Evolutionary conservation across 2,797 vertebrate species (phyloP), one percentile per base, ranked within the genome.

Genomic region (Aulostomus chinensis): DNA sequence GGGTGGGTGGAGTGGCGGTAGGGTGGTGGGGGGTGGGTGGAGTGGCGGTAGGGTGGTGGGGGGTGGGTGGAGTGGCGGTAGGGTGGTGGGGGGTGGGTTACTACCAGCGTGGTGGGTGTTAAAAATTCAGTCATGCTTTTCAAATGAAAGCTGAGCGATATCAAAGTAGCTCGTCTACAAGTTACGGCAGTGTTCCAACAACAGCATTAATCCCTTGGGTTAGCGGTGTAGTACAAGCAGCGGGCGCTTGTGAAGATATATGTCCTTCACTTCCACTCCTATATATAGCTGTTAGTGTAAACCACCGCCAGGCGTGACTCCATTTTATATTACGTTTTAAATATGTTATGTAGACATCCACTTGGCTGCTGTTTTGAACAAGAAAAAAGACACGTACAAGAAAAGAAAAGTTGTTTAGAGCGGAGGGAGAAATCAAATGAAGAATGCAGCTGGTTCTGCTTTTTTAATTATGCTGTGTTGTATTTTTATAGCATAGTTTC

Each of bases 401-500:
- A 48, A 33, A 59, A 63, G 81, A 68, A 51, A 68, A 64, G 72
- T 68, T 71, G 60, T 71, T 76, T 72, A 51, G 48, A 22, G 41
- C 40, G 47, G 22, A 35, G 14, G 31, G 31, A 16, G 41, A 0
- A 14, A 33, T 42, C 25, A 38, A 48, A 39, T 7, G 41, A 58
- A 66, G 55, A 69, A 43, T 48, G 36, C 66, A 59, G 59, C 35
- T 37, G 18, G 41, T 58, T 66, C 71, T 84, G 67, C 78, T 86
- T 79, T 81, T 74, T 73, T 63, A 85, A 73, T 88, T 62, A 76
- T 53, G 16, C 60, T 12, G 43, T 67, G 49, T 55, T 74, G 40
- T 73, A 63, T 73, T 69, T 77, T 83, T 78, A 83, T 66, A 53
- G 70, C 68, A 55, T 72, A 55, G 56, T 74, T 84, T 83, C 26